phyloP scores from a whole-genome alignment of 2,888 invertebrate species.

The Drosophila kokeensis region DNA sequence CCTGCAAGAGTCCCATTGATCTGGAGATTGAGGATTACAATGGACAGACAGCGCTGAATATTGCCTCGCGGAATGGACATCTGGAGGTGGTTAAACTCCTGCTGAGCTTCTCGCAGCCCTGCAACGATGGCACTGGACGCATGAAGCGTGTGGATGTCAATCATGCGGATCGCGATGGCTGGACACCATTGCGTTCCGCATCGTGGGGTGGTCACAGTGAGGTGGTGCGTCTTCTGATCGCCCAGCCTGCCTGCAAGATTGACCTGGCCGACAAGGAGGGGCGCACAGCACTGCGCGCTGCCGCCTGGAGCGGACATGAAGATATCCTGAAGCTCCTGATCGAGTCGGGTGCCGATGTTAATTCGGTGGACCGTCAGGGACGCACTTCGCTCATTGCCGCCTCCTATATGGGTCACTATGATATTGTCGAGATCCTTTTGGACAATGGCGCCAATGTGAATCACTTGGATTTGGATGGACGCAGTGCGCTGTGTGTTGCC shows the following conservation, averaged over 20 bases:
- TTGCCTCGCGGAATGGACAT: conserved; percentile 93
- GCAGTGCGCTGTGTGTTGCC: conserved; percentile 95
- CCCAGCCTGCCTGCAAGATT: conserved; percentile 91
- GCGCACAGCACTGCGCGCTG: conserved; percentile 94
- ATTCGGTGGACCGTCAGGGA: conserved; percentile 94
- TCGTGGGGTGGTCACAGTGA: conserved; percentile 98
- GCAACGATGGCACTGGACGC: conserved; percentile 83
- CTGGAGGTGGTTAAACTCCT: conserved; percentile 89
- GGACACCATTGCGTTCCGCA: conserved; percentile 96
- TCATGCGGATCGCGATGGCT: conserved; percentile 93
- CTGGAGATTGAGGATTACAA: conserved; percentile 89
- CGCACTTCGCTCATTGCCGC: conserved; percentile 97
- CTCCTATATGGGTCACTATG: conserved; percentile 98
- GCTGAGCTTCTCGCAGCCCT: conserved; percentile 83
- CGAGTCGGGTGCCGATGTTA: conserved; percentile 91
- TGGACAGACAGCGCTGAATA: conserved; percentile 94
- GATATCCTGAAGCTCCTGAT: conserved; percentile 91
- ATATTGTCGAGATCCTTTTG: conserved; percentile 93
- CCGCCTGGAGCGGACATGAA: conserved; percentile 97
- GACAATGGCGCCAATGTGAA: conserved; percentile 93
- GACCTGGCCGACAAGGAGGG: conserved; percentile 95
- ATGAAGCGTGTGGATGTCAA: conserved; percentile 89
- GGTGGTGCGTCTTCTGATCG: conserved; percentile 92
- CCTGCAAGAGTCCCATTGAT: conserved; percentile 86
- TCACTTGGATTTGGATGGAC: conserved; percentile 94